phyloP scores from a whole-genome alignment of 2,888 invertebrate genomes.

The Neria commutata region DNA sequence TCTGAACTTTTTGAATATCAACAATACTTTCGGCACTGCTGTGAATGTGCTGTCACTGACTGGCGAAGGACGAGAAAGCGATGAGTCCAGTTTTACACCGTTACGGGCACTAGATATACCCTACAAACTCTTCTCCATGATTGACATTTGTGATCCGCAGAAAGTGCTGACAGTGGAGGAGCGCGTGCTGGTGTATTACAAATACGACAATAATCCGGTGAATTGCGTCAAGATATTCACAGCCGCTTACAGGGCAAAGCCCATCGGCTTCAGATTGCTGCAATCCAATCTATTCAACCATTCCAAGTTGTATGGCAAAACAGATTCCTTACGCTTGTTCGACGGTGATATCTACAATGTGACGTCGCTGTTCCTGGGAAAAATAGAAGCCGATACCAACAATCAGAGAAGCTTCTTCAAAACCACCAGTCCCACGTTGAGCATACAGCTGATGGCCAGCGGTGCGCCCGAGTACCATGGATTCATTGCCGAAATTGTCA shows the following conservation, averaged over 20 bases:
- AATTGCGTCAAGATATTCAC: conserved; percentile 98
- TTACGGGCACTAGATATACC: conserved; percentile 82
- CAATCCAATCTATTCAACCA: conserved; percentile 93
- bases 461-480: conserved; percentile 94
- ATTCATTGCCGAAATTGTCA: conserved; percentile 96
- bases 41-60: conserved; percentile 88
- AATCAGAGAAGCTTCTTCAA: conserved; percentile 78
- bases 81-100: conserved; percentile 87
- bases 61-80: conserved; percentile 88
- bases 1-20: conserved; percentile 75
- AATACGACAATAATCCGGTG: conserved; percentile 94
- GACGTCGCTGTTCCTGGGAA: conserved; percentile 74
- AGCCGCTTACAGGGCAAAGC: conserved; percentile 82
- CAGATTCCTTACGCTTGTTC: conserved; percentile 84
- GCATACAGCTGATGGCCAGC: conserved; percentile 90
- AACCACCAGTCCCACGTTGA: conserved; percentile 79
- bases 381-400: conserved; percentile 73
- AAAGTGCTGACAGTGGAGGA: conserved; percentile 92
- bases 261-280: conserved; percentile 85
- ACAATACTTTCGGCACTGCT: conserved; percentile 87
- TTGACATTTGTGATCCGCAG: conserved; percentile 95
- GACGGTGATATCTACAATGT: conserved; percentile 93
- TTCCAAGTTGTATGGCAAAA: conserved; percentile 77
- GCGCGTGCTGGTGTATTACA: conserved; percentile 90
- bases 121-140: conserved; percentile 89